phyloP scores from a whole-genome alignment of 2,797 vertebrate species.

The Tiaroga cobitis region DNA sequence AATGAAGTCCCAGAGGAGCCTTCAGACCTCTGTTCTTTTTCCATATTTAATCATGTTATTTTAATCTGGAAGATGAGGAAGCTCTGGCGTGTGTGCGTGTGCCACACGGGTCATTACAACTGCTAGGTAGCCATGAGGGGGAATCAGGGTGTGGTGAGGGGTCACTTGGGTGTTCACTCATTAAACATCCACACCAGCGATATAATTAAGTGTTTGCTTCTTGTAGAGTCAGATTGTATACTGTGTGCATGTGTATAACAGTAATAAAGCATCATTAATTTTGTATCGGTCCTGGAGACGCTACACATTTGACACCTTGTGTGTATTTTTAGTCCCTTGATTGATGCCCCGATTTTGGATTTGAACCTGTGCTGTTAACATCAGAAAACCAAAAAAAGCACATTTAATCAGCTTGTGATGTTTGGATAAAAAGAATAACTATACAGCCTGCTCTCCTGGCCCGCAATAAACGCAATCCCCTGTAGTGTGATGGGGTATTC shows the following conservation, averaged over 20 bases:
- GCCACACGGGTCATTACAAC: constrained; percentile 78
- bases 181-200: constrained; percentile 52
- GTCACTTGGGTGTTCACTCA: constrained; percentile 61
- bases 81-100: constrained; percentile 69
- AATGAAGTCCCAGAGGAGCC: constrained; percentile 98
- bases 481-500: not conserved
- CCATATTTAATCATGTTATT: constrained; percentile 96
- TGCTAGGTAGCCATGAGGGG: constrained; percentile 71
- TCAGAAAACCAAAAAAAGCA: not conserved
- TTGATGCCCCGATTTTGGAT: constrained; percentile 13
- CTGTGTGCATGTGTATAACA: constrained; percentile 14
- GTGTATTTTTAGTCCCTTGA: constrained; percentile 23
- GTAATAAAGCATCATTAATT: constrained; percentile 46
- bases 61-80: constrained; percentile 89
- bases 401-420: constrained; percentile 19
- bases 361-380: constrained; percentile 15
- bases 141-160: constrained; percentile 60
- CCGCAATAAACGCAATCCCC: constrained; percentile 14
- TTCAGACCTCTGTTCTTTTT: constrained; percentile 91
- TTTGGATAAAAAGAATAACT: constrained; percentile 28
- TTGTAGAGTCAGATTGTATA: constrained; percentile 54
- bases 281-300: not conserved
- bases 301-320: constrained; percentile 27
- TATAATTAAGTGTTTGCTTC: constrained; percentile 54
- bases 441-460: constrained; percentile 16